Evolutionary conservation across 2,888 invertebrate genomes (phyloP).

Genomic region (Acrobeloides nanus): DNA sequence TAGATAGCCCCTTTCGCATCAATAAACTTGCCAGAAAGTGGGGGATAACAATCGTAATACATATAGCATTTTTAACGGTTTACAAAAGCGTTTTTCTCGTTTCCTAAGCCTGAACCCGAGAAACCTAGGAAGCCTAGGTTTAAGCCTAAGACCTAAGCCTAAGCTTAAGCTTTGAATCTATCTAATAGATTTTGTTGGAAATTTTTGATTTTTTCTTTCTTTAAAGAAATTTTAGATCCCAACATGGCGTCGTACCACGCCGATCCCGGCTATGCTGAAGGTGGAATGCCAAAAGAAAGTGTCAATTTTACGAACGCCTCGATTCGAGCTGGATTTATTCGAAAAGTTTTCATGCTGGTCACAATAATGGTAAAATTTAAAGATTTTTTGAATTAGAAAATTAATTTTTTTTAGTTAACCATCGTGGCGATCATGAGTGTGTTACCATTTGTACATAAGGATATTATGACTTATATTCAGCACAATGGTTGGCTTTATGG

Average conservation of each 20-base stretch:
- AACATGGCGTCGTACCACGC: conserved; percentile 5
- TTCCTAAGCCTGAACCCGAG: no score
- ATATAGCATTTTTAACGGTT: no score
- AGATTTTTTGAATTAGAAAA: neutral
- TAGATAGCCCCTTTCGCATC: no score
- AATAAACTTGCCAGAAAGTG: no score
- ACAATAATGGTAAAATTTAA: conserved; percentile 47
- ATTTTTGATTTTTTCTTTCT: no score
- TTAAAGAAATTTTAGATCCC: no score
- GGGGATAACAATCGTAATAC: no score
- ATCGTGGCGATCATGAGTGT: conserved; percentile 45
- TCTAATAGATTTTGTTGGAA: no score
- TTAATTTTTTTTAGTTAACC: conserved; percentile 27
- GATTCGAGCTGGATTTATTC: conserved; percentile 47
- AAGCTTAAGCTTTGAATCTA: no score
- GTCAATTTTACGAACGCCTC: conserved; percentile 38
- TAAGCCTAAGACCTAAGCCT: no score
- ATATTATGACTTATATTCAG: conserved; percentile 23
- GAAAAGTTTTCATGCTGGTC: conserved; percentile 46
- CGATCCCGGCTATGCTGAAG: conserved; percentile 27
- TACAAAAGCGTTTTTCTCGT: no score
- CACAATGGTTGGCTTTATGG: conserved; percentile 28
- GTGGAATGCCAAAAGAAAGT: conserved; percentile 25
- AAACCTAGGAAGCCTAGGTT: no score
- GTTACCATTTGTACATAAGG: conserved; percentile 36